Percentiles rank a stretch among this genome's conserved stretches.
These are phyloP conservation scores for Euwallacea similis DNA, from an alignment of 1,140 invertebrate species.

Conservation along the genomic window DNA sequence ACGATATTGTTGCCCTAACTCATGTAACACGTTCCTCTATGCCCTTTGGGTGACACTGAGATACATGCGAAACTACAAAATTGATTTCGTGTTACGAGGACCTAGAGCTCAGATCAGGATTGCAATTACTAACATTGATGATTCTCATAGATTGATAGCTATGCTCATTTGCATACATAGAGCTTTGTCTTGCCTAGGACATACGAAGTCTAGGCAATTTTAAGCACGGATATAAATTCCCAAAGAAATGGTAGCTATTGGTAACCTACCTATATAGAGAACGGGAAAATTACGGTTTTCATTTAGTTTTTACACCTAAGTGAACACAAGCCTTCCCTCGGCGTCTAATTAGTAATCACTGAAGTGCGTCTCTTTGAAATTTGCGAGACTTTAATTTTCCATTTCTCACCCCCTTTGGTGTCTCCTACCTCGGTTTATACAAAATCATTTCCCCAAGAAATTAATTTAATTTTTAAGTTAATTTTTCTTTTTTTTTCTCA, in stretches of 20 bases:
- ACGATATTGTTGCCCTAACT: background rate
- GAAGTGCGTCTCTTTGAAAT: constrained; percentile 25
- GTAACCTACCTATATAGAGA: constrained; percentile 21
- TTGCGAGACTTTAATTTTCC: constrained; percentile 25
- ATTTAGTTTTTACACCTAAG: constrained; percentile 27
- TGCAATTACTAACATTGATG: no score
- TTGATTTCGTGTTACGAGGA: background rate
- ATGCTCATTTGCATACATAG: no score
- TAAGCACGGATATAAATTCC: background rate
- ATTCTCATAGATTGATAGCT: no score
- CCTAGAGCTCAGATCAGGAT: no score
- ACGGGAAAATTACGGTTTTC: constrained; percentile 16
- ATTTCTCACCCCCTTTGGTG: constrained; percentile 4
- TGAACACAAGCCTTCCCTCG: constrained; percentile 6
- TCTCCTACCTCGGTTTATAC: constrained; percentile 17
- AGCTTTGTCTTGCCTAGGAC: no score
- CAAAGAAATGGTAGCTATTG: constrained; percentile 8
- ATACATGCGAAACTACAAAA: background rate
- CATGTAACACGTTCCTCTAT: background rate
- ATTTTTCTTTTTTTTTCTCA: constrained; percentile 17
- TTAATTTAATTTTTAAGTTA: constrained; percentile 12
- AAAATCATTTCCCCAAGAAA: constrained; percentile 23
- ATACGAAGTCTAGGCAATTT: no score
- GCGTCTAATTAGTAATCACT: constrained; percentile 31
- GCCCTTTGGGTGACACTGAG: background rate